Evolutionary conservation across 1,140 invertebrate genomes (phyloP).

Genomic region (Sycobia sp.): DNA sequence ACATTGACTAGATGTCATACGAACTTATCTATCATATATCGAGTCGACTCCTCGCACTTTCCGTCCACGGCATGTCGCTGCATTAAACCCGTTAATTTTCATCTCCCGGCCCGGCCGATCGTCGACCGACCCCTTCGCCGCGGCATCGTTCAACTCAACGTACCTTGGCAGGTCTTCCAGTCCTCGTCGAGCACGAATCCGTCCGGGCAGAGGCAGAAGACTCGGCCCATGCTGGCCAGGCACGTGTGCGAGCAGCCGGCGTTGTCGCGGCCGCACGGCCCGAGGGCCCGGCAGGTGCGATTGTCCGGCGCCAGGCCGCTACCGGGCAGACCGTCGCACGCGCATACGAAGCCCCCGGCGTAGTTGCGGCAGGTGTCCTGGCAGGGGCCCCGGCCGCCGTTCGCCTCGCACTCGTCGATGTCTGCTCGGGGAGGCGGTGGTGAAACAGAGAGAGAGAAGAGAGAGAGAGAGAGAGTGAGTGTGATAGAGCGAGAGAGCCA

Average conservation of each 20-base stretch:
- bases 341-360: slow-evolving; percentile 68
- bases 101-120: no score
- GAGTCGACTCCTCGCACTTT: no score
- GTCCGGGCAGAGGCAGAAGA: slow-evolving; percentile 70
- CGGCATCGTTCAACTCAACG: no score
- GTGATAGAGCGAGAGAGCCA: no score
- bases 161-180: slow-evolving; percentile 66
- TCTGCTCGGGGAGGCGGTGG: no score
- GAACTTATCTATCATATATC: no score
- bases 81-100: no score
- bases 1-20: no score
- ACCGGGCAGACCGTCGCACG: slow-evolving; percentile 65
- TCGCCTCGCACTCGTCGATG: slow-evolving; percentile 67
- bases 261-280: slow-evolving; percentile 68
- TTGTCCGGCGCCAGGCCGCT: slow-evolving; percentile 66
- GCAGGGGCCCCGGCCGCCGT: slow-evolving; percentile 72
- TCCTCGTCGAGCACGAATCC: slow-evolving; percentile 65
- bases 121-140: no score
- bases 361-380: slow-evolving; percentile 72
- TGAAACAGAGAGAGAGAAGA: no score
- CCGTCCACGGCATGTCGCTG: no score
- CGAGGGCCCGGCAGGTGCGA: slow-evolving; percentile 52
- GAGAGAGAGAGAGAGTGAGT: no score
- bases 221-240: slow-evolving; percentile 68
- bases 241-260: slow-evolving; percentile 68